Percentiles rank a stretch among this genome's conserved stretches.
Evolutionary conservation across 2,113 vertebrate species (phyloP).

Genomic region (Columbina picui): DNA sequence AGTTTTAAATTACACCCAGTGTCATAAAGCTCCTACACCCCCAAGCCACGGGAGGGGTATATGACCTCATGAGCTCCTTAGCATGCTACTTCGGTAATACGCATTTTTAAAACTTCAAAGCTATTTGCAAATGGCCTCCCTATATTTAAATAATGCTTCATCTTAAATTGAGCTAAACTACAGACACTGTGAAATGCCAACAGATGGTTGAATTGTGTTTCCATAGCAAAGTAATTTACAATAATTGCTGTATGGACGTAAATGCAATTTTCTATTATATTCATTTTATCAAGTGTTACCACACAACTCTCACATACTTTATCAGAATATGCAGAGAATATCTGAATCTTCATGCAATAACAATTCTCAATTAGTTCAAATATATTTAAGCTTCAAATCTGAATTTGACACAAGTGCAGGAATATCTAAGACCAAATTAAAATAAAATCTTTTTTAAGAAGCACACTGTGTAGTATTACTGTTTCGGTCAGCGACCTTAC

Average conservation of each 20-base stretch:
- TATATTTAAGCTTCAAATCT: conserved; percentile 49
- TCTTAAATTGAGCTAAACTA: conserved; percentile 74
- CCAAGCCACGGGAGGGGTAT: neutral
- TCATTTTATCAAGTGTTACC: conserved; percentile 81
- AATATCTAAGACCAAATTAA: conserved; percentile 3
- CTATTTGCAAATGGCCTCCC: conserved; percentile 40
- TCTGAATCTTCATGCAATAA: conserved; percentile 55
- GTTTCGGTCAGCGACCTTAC: neutral
- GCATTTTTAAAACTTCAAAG: conserved; percentile 50
- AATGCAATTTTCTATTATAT: conserved; percentile 81
- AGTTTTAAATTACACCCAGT: neutral
- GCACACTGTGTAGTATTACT: neutral
- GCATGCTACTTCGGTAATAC: neutral
- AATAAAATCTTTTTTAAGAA: neutral
- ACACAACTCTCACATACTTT: conserved; percentile 72
- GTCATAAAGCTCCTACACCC: neutral
- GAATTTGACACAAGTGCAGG: conserved; percentile 51
- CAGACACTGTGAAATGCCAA: conserved; percentile 78
- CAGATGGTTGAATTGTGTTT: conserved; percentile 84
- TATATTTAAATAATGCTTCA: conserved; percentile 72
- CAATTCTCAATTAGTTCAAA: conserved; percentile 56
- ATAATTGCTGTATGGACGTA: conserved; percentile 82
- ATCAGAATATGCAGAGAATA: conserved; percentile 70
- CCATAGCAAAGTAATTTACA: conserved; percentile 86
- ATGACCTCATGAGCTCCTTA: neutral